phyloP scores from a whole-genome alignment of 2,888 invertebrate genomes.

The Hipparchia semele region DNA sequence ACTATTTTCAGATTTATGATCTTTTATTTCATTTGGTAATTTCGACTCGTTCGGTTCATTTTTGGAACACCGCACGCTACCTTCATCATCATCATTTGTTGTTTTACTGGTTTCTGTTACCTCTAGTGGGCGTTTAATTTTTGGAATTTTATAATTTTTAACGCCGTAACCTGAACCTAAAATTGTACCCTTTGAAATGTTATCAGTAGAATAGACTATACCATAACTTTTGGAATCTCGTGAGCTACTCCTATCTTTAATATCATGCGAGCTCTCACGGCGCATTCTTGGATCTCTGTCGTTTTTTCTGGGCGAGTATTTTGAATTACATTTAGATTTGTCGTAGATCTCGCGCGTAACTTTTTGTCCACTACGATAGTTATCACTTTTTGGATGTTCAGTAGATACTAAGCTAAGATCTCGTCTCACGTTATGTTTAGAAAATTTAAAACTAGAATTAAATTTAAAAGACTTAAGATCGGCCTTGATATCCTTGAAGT shows the following conservation, averaged over 20 bases:
- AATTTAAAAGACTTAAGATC: slow-evolving; percentile 61
- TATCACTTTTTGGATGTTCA: slow-evolving; percentile 21
- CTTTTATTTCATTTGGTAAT: slow-evolving; percentile 2
- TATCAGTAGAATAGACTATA: slow-evolving; percentile 72
- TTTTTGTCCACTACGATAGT: slow-evolving; percentile 47
- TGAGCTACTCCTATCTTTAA: slow-evolving; percentile 44
- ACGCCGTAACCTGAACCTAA: slow-evolving; percentile 70
- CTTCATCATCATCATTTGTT: slow-evolving; percentile 26
- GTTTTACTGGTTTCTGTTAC: slow-evolving; percentile 39
- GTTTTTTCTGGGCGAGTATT: slow-evolving; percentile 61
- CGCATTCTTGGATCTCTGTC: slow-evolving; percentile 64
- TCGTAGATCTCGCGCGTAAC: slow-evolving; percentile 28
- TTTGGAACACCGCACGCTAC: slow-evolving; percentile 7
- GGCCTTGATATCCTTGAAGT: slow-evolving; percentile 66
- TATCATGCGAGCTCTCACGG: slow-evolving; percentile 43
- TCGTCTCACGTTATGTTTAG: slow-evolving; percentile 34
- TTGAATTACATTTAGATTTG: slow-evolving; percentile 18
- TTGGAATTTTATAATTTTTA: slow-evolving; percentile 78
- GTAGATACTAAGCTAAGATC: slow-evolving; percentile 22
- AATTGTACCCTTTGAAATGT: slow-evolving; percentile 68
- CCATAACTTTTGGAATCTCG: slow-evolving; percentile 52
- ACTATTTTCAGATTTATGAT: neutral
- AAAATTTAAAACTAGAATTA: slow-evolving; percentile 38
- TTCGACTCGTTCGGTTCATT: slow-evolving; percentile 9
- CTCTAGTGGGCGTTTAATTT: slow-evolving; percentile 65